Evolutionary conservation across 1,140 invertebrate species (phyloP).

Genomic region (Lethrus apterus): DNA sequence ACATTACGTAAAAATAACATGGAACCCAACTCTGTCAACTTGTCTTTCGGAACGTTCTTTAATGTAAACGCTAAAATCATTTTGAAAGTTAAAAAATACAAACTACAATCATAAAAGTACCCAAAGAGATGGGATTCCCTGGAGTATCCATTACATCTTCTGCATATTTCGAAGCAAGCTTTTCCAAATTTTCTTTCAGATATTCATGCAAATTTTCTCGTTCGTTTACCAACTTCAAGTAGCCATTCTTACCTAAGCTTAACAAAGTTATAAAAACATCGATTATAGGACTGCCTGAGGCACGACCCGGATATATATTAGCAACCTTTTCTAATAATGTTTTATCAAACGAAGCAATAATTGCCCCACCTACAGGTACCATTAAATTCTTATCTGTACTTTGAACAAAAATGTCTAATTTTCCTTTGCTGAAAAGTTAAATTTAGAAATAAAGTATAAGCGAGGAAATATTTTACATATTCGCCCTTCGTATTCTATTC

Average conservation of each 20-base stretch:
- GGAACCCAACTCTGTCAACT: slow-evolving; percentile 33
- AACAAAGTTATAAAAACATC: slow-evolving; percentile 79
- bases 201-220: slow-evolving; percentile 61
- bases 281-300: slow-evolving; percentile 64
- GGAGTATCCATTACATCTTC: slow-evolving; percentile 60
- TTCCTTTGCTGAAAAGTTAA: slow-evolving; percentile 46
- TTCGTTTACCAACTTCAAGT: slow-evolving; percentile 55
- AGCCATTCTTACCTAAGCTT: slow-evolving; percentile 63
- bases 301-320: slow-evolving; percentile 73
- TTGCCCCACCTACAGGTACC: slow-evolving; percentile 80
- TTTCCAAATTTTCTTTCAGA: slow-evolving; percentile 52
- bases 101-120: slow-evolving; percentile 34
- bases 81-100: slow-evolving; percentile 1
- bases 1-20: slow-evolving; percentile 40
- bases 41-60: slow-evolving; percentile 21
- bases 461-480: slow-evolving; percentile 36
- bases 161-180: slow-evolving; percentile 54
- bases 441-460: slow-evolving; percentile 8
- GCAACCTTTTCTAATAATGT: slow-evolving; percentile 58
- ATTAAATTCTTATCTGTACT: slow-evolving; percentile 86
- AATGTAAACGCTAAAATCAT: slow-evolving; percentile 27
- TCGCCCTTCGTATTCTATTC: slow-evolving; percentile 65
- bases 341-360: slow-evolving; percentile 71
- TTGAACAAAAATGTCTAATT: slow-evolving; percentile 77
- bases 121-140: slow-evolving; percentile 72